A percentile compares a stretch with the other conserved stretches of the same genome.
Evolutionary conservation across 2,113 vertebrate genomes (phyloP).

Genomic region (Rhombomys opimus): DNA sequence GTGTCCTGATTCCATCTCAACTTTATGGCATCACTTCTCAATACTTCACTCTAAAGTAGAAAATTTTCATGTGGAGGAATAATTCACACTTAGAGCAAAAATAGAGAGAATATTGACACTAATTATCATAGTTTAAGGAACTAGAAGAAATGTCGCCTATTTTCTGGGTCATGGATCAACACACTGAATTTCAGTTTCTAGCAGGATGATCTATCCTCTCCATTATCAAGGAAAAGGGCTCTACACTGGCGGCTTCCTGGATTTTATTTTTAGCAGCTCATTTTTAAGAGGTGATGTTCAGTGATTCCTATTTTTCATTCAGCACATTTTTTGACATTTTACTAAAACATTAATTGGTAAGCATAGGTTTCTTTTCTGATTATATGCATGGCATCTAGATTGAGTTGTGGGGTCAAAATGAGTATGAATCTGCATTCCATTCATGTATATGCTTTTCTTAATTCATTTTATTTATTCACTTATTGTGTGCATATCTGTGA

Average conservation of each 20-base stretch:
- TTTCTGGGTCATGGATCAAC: neutral
- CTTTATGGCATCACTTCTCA: conserved; percentile 3
- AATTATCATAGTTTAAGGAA: neutral
- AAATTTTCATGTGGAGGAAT: neutral
- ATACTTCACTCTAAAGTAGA: neutral
- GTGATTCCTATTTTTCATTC: neutral
- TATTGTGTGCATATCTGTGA: neutral
- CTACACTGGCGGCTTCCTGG: neutral
- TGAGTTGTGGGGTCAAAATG: neutral
- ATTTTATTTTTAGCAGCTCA: neutral
- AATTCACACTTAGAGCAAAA: neutral
- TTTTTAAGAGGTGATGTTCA: neutral
- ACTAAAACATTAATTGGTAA: neutral
- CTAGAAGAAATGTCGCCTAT: neutral
- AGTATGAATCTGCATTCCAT: neutral
- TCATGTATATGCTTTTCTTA: neutral
- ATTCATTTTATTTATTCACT: neutral
- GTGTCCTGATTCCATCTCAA: neutral
- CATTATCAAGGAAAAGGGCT: neutral
- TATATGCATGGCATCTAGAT: neutral
- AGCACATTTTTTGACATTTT: neutral
- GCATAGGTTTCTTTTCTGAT: neutral
- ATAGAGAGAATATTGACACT: neutral
- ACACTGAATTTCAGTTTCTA: neutral
- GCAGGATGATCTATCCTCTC: neutral